Evolutionary conservation across 1,140 invertebrate genomes (phyloP).

Genomic region (Gyrodactylus bullatarudis): DNA sequence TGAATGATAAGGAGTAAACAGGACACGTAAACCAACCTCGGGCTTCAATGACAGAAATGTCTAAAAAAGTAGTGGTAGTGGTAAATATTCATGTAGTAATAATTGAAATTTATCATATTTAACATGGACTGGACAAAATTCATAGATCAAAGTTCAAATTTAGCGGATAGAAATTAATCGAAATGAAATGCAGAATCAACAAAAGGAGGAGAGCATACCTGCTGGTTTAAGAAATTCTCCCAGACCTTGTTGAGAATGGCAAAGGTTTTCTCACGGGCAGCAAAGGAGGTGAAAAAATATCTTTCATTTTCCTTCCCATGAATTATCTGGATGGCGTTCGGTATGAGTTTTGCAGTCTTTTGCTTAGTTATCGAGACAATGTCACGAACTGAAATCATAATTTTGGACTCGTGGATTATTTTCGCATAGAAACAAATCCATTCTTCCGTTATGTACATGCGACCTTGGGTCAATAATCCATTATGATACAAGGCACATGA

Average conservation of each 20-base stretch:
- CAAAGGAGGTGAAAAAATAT: constrained; percentile 65
- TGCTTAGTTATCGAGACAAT: constrained; percentile 63
- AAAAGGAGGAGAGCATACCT: constrained; percentile 25
- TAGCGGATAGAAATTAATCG: too few relatives aligned
- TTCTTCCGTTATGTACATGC: constrained; percentile 60
- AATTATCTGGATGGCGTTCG: constrained; percentile 54
- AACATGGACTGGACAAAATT: too few relatives aligned
- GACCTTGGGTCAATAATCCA: constrained; percentile 59
- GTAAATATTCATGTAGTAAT: too few relatives aligned
- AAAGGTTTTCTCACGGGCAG: constrained; percentile 56
- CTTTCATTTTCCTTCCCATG: constrained; percentile 37
- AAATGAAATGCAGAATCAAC: too few relatives aligned
- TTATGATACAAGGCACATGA: constrained; percentile 45
- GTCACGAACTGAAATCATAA: constrained; percentile 40
- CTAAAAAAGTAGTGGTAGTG: too few relatives aligned
- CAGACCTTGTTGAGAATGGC: constrained; percentile 68
- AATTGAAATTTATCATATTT: too few relatives aligned
- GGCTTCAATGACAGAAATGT: too few relatives aligned
- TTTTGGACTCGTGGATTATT: constrained; percentile 29
- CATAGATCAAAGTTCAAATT: too few relatives aligned
- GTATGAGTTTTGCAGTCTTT: constrained; percentile 60
- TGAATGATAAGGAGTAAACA: too few relatives aligned
- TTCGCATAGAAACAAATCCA: constrained; percentile 76
- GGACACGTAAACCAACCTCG: too few relatives aligned
- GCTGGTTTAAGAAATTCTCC: constrained; percentile 65